Conservation (phyloP, 2,888 invertebrate species). For the Thereva unica region DNA sequence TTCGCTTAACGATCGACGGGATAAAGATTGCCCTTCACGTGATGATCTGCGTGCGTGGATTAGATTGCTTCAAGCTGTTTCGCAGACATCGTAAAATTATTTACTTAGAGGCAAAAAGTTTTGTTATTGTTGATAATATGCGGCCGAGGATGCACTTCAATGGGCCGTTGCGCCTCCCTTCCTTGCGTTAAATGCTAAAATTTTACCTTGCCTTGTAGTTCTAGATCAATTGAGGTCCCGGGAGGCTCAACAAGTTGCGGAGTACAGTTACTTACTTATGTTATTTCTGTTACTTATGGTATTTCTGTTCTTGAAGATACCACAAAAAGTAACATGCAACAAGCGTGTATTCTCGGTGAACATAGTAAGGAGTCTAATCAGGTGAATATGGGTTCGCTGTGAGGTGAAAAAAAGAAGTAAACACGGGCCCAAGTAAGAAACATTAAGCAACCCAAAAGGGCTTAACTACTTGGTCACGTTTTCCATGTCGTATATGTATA, state of each 20-base stretch:
- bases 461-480: constrained; percentile 46
- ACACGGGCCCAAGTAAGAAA: neutral
- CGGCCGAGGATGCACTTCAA: neutral
- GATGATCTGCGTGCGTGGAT: constrained; percentile 5
- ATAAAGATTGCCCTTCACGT: neutral
- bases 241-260: neutral
- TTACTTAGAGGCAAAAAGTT: neutral
- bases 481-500: constrained; percentile 30
- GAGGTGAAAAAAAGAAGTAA: neutral
- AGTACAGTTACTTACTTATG: neutral
- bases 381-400: constrained; percentile 14
- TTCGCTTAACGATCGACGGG: neutral
- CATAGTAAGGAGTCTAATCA: constrained; percentile 8
- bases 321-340: constrained; percentile 14
- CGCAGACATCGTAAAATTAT: constrained; percentile 3
- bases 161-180: neutral
- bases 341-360: constrained; percentile 4
- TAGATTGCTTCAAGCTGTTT: neutral
- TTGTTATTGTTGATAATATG: constrained; percentile 6
- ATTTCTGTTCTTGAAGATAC: too few relatives aligned
- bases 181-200: neutral
- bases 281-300: neutral
- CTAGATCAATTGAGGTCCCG: neutral
- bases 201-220: too few relatives aligned
- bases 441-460: constrained; percentile 38